Percentiles rank a stretch among this genome's conserved stretches.
Conservation (phyloP, 2,797 vertebrate genomes). For the Huso huso region DNA sequence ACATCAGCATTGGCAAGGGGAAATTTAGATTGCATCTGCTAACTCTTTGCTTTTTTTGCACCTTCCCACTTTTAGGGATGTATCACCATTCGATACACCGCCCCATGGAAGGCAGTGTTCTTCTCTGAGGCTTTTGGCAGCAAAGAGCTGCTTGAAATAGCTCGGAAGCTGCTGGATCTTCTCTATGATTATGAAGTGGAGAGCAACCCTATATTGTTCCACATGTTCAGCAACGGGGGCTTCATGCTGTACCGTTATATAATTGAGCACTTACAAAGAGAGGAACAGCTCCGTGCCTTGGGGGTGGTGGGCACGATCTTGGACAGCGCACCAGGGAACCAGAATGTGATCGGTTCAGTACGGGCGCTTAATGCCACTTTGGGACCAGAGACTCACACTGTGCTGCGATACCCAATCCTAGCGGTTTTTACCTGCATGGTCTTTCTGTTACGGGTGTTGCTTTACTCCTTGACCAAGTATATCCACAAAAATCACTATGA, state of each 20-base stretch:
- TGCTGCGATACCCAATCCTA: conserved; percentile 65
- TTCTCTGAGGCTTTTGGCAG: conserved; percentile 84
- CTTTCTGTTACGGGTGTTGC: conserved; percentile 61
- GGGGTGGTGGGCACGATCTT: conserved; percentile 72
- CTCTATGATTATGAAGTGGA: conserved; percentile 84
- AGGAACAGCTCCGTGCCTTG: conserved; percentile 64
- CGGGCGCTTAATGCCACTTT: conserved; percentile 71
- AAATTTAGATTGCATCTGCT: background rate
- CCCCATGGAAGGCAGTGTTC: conserved; percentile 80
- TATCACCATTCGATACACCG: conserved; percentile 80
- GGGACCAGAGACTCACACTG: conserved; percentile 47
- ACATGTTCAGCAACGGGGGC: conserved; percentile 89
- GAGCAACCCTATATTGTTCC: conserved; percentile 81
- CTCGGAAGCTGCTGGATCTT: conserved; percentile 75
- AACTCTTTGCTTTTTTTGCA: conserved; percentile 21
- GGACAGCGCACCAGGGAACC: conserved; percentile 81
- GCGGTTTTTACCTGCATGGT: conserved; percentile 62
- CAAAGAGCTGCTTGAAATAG: conserved; percentile 71
- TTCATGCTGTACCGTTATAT: conserved; percentile 92
- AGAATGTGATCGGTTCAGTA: conserved; percentile 70
- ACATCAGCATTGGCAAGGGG: too few species aligned
- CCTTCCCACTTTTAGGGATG: conserved; percentile 65
- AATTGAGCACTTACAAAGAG: conserved; percentile 64
- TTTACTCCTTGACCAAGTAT: conserved; percentile 79
- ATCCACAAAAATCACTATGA: conserved; percentile 84